phyloP scores from a whole-genome alignment of 2,113 vertebrate species.

The Camelus dromedarius region DNA sequence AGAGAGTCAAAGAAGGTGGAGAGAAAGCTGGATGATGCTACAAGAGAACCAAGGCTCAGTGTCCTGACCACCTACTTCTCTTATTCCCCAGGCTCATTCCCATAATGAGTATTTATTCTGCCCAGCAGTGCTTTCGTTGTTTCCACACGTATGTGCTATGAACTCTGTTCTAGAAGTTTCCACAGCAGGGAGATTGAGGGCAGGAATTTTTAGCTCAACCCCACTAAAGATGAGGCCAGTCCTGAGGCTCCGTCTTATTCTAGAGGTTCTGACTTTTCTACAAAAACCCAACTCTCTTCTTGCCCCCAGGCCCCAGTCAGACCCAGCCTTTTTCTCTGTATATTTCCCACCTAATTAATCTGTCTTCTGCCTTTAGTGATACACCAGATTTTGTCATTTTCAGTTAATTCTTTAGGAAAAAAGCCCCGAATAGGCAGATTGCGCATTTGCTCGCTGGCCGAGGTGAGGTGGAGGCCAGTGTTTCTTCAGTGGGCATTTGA shows the following conservation, averaged over 20 bases:
- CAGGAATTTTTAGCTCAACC: background rate
- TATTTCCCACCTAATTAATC: background rate
- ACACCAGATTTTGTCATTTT: conserved; percentile 1
- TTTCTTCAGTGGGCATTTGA: background rate
- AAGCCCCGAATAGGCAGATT: background rate
- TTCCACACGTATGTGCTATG: background rate
- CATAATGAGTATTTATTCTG: background rate
- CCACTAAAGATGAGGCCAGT: background rate
- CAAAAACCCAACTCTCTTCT: background rate
- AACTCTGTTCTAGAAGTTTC: conserved; percentile 42
- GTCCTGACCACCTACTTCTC: background rate
- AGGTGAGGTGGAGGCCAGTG: background rate
- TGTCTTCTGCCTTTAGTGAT: background rate
- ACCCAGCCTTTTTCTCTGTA: background rate
- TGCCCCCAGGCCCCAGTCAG: background rate
- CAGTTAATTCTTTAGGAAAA: background rate
- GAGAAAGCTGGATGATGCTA: conserved; percentile 22
- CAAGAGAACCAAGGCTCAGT: background rate
- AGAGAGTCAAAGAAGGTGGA: conserved; percentile 1
- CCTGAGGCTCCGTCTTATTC: background rate
- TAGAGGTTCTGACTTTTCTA: background rate
- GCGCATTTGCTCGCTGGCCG: background rate
- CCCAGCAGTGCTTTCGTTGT: background rate
- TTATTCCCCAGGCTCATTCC: background rate
- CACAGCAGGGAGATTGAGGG: background rate